Evolutionary conservation across 2,888 invertebrate genomes (phyloP), one percentile per base, ranked within the genome.

Genomic region (Marasmarcha lunaedactyla): DNA sequence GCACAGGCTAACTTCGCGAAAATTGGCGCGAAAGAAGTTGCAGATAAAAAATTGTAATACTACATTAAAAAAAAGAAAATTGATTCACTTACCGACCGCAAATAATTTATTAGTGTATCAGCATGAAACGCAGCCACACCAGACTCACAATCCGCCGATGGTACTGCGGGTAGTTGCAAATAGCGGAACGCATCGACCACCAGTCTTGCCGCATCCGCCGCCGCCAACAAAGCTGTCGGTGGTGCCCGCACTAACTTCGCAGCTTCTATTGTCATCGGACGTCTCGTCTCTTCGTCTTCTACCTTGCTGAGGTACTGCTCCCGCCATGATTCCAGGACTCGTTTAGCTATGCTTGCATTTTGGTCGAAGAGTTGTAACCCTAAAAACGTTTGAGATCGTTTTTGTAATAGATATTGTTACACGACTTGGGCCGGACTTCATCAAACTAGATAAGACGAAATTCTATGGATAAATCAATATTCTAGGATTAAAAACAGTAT

Each of bases 231-330:
- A 42, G 57, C 57, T 10, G 52, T 45, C 30, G 30, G 30, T 7
- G 20, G 63, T 42, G 54, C 53, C 14, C 37, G 37, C 40, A 48
- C 48, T 14, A 12, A 5, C 13, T 34, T 2, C n/a, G 20, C 20
- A 7, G 20, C 20, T 30, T 11, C 30, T 30, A 3, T 11, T 10
- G 6, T 2, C 30, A 4, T 4, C n/a, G 30, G 6, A 30, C 30
- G 42, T 40, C 68, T 55, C 57, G 57, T 53, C 55, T 58, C 55
- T 64, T 60, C 67, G 60, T 68, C 74, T 77, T 77, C 72, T 74
- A 71, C 77, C 70, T 63, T 62, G 52, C 59, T 20, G 20, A 49
- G 47, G 77, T 83, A 81, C 81, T 68, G 81, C 65, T 62, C 64
- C 52, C 61, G 54, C 65, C 69, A 64, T 73, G 71, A 71, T 64